Conservation (phyloP, 2,113 vertebrate genomes). For the Heteronetta atricapilla region DNA sequence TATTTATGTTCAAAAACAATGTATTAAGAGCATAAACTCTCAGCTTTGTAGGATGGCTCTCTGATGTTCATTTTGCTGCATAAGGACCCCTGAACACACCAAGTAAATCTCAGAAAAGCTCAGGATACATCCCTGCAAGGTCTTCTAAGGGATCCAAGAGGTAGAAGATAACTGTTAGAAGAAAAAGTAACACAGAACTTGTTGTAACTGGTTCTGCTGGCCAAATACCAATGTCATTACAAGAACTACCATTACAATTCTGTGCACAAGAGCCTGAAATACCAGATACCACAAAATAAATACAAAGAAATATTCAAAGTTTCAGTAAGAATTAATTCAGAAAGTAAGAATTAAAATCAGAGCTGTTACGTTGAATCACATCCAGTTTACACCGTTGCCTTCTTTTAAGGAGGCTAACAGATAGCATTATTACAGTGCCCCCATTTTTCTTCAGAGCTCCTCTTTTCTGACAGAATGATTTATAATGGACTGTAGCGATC, state of each 20-base stretch:
- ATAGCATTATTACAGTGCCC: not conserved
- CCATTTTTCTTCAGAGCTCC: not conserved
- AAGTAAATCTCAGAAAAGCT: not conserved
- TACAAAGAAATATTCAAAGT: conserved; percentile 7
- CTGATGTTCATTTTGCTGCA: not conserved
- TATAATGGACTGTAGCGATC: not conserved
- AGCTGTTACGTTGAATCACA: not conserved
- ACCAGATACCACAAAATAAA: conserved; percentile 33
- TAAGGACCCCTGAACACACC: not conserved
- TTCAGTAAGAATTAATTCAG: not conserved
- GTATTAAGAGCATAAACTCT: not conserved
- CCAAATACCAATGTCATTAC: not conserved
- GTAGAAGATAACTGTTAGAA: not conserved
- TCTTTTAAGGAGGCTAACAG: not conserved
- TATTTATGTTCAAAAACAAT: not conserved
- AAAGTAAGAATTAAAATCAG: not conserved
- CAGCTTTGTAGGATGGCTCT: not conserved
- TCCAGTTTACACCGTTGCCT: not conserved
- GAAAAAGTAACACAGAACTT: not conserved
- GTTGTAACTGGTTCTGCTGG: conserved; percentile 8
- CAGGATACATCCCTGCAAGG: not conserved
- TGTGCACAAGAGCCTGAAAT: conserved; percentile 24
- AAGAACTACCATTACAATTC: conserved; percentile 13
- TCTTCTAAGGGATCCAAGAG: not conserved
- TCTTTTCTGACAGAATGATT: conserved; percentile 19